These are phyloP conservation scores for Labia minor DNA, from an alignment of 2,888 invertebrate species.

Conservation along the genomic window DNA sequence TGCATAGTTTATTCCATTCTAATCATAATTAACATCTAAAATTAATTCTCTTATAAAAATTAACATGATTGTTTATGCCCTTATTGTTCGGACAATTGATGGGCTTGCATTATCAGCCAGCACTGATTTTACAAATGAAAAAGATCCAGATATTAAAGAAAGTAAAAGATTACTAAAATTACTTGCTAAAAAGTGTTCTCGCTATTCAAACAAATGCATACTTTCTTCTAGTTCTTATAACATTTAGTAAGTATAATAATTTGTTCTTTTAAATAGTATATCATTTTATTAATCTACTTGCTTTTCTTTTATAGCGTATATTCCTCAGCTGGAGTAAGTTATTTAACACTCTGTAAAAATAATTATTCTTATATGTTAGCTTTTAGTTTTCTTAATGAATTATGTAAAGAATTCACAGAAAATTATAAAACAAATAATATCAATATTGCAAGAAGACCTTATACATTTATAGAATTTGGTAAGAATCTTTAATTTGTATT, in stretches of 20 bases:
- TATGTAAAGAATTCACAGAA: conserved; percentile 36
- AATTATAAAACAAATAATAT: conserved; percentile 34
- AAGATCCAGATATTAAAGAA: conserved; percentile 32
- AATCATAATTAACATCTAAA: too few relatives aligned
- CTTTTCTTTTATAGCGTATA: conserved; percentile 28
- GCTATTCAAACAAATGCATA: conserved; percentile 35
- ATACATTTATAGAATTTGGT: conserved; percentile 40
- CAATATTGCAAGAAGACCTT: conserved; percentile 35
- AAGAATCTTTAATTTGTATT: conserved; percentile 26
- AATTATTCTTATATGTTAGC: conserved; percentile 37
- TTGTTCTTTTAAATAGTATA: not conserved
- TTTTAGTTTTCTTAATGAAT: conserved; percentile 38
- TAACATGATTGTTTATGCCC: conserved; percentile 31
- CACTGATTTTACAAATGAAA: conserved; percentile 33
- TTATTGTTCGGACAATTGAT: conserved; percentile 33
- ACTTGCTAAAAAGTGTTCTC: conserved; percentile 32
- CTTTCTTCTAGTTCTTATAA: conserved; percentile 32
- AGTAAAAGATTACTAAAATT: conserved; percentile 33
- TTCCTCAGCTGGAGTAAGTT: conserved; percentile 33
- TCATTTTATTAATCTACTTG: not conserved
- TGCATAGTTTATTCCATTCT: not conserved
- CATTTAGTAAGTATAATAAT: conserved; percentile 34
- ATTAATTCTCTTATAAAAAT: too few relatives aligned
- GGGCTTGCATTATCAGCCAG: conserved; percentile 34
- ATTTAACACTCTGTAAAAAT: conserved; percentile 35